Evolutionary conservation across 2,113 vertebrate genomes (phyloP), one percentile per base, ranked within the genome.

Genomic region (Epinephelus cyanopodus): DNA sequence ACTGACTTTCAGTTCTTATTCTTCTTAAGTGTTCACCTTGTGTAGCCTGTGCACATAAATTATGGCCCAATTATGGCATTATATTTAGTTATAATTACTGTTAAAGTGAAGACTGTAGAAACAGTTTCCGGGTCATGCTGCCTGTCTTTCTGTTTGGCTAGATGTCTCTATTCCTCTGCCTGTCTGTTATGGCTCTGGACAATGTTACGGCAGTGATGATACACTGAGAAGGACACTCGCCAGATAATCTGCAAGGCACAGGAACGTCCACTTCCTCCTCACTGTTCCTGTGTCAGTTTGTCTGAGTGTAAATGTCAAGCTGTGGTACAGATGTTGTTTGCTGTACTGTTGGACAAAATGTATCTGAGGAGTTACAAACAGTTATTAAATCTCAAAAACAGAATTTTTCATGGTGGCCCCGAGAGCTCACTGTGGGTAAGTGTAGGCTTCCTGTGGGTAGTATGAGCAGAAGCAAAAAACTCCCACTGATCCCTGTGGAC

Each of bases 161-260:
- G 15, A 75, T 4, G 14, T 53, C 53, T 75, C 18, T 68, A 48
- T 47, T 63, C 23, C 29, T 69, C 64, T 11, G 23, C 27, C 27
- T 2, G 67, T 27, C 52, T 77, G 53, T 71, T 56, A 73, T 52
- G 66, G 61, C 23, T 94, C 90, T 94, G 94, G 91, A 90, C 70
- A 92, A 53, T 88, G 90, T 95, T 79, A 60, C 25, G 84, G 67
- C 74, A 56, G 48, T 45, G 53, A 77, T 64, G 71, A 81, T 84
- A 65, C 27, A 69, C 73, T 47, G 52, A 19, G 23, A 79, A 2
- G 77, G 84, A 90, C 73, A 75, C 56, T 90, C 25, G 33, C 75
- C 82, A 88, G 80, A 91, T 75, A 37, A 86, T 86, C 80, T 73
- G 53, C 17, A 15, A 71, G 53, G 23, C 19, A 23, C 27, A 33